Base-by-base conservation (phyloP, 2,888 invertebrate species). In the Lysandra bellargus region DNA sequence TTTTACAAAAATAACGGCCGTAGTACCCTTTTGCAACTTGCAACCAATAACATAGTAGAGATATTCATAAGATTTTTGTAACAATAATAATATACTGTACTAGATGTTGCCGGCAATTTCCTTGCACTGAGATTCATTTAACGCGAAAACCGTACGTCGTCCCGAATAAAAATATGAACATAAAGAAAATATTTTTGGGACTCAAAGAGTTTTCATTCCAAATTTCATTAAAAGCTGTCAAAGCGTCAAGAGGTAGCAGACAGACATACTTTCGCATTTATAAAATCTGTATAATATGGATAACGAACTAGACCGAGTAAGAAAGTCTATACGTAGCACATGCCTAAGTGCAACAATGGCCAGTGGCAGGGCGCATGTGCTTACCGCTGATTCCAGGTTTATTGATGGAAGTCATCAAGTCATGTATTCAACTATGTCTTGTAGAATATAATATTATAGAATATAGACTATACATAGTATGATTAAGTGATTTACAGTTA, bases 341-440 rank as follows among this genome's bases (percentile, higher is more conserved):
- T 12, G 9, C 14, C n/a, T 75, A 75, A 75, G 53, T 75, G 49
- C 49, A 74, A 53, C 75, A 14, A 75, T 49, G 75, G 53, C 23
- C 30, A 23, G 49, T 53, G 12, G 44, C 75, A 44, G 53, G 23
- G 75, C 75, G 75, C 75, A 75, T 75, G 75, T 75, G 75, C 75
- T 44, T 49, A 40, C 49, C 75, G 75, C 49, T 75, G 53, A 75
- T 75, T 75, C 30, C 75, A 75, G 75, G 75, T 75, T 75, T 75
- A 75, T 75, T 75, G 75, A 75, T 75, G 75, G 30, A 75, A 75
- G 75, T 75, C 75, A 75, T 75, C 75, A 53, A 12, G 75, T 75
- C 75, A 30, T 44, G n/a, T 30, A 44, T 44, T 75, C 44, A 30
- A 30, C n/a, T 75, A 49, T 53, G 7, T 74, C 74, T 44, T 44